Evolutionary conservation across 2,888 invertebrate genomes (phyloP).

Genomic region (Lithophane ornitopus): DNA sequence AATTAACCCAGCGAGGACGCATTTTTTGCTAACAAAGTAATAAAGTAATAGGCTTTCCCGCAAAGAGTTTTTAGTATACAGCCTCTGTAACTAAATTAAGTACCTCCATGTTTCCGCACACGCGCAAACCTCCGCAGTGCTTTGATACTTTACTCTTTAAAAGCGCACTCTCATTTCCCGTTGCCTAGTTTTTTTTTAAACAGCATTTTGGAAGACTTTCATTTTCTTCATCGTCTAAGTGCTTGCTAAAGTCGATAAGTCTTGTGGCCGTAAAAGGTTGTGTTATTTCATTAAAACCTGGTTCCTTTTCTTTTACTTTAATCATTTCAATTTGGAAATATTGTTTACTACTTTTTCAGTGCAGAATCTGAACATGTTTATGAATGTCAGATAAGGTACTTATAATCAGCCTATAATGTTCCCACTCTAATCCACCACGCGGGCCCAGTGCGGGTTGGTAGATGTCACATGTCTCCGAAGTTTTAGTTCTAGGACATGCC

Average conservation of each 20-base stretch:
- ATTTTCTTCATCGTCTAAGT: constrained; percentile 16
- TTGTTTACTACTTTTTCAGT: neutral
- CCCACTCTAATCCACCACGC: too few relatives aligned
- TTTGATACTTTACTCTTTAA: constrained; percentile 40
- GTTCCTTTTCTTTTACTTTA: neutral
- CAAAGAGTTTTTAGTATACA: constrained; percentile 34
- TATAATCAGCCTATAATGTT: too few relatives aligned
- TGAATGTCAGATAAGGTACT: too few relatives aligned
- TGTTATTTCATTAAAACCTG: neutral
- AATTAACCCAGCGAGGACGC: constrained; percentile 30
- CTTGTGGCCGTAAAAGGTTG: neutral
- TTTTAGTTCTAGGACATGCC: too few relatives aligned
- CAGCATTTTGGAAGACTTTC: neutral
- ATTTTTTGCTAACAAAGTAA: constrained; percentile 48
- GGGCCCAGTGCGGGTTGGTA: too few relatives aligned
- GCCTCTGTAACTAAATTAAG: constrained; percentile 43
- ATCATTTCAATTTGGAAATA: neutral
- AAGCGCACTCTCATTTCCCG: constrained; percentile 39
- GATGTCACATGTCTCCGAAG: too few relatives aligned
- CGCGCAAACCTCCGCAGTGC: neutral
- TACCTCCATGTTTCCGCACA: constrained; percentile 28
- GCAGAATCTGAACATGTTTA: neutral
- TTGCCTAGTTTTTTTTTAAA: constrained; percentile 14
- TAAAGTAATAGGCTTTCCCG: constrained; percentile 41
- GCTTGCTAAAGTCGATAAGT: neutral